Percentiles rank a stretch among this genome's conserved stretches.
Conservation (phyloP, 2,888 invertebrate species). For the Oscheius sp. region DNA sequence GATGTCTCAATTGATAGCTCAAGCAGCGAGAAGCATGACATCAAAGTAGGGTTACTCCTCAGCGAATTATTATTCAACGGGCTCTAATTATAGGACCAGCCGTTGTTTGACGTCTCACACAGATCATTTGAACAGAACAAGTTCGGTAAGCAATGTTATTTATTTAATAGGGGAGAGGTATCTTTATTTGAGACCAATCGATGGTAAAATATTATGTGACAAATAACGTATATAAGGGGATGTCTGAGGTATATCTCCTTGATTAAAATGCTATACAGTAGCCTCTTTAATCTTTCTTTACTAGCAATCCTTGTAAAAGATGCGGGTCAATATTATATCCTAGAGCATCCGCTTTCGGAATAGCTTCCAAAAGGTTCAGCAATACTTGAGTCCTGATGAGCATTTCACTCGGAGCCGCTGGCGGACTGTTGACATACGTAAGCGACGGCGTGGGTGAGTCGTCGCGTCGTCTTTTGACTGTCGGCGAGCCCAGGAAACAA, state of each 20-base stretch:
- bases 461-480: not conserved
- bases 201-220: not conserved
- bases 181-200: not conserved
- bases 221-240: not conserved
- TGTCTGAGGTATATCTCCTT: too few species aligned
- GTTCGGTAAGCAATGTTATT: constrained; percentile 16
- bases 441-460: constrained; percentile 22
- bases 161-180: not conserved
- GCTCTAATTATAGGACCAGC: not conserved
- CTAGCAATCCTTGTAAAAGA: constrained; percentile 14
- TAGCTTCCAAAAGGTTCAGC: constrained; percentile 24
- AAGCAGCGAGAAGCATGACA: constrained; percentile 25
- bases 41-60: not conserved
- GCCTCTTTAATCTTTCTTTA: not conserved
- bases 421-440: constrained; percentile 1
- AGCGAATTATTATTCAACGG: not conserved
- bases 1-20: constrained; percentile 46
- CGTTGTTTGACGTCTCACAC: constrained; percentile 9
- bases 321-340: constrained; percentile 12
- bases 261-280: not conserved
- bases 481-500: not conserved
- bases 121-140: constrained; percentile 8
- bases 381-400: constrained; percentile 16
- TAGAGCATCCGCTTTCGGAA: constrained; percentile 23
- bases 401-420: constrained; percentile 1